Conservation (phyloP, 2,797 vertebrate genomes). For the Clangula hyemalis region DNA sequence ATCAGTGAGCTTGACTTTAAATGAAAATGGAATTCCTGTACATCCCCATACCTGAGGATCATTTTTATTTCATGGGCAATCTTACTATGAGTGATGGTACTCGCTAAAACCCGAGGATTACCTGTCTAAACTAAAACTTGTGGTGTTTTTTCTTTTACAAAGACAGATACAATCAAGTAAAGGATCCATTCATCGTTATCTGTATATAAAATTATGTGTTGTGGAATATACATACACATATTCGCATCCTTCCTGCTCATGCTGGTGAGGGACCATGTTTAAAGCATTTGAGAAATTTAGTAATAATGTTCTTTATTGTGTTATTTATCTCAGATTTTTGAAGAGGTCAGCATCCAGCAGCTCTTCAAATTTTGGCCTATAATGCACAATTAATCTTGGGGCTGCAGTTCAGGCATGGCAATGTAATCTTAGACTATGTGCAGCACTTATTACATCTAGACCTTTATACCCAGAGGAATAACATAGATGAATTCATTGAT, state of each 20-base stretch:
- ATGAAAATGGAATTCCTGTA: slow-evolving; percentile 47
- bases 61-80: slow-evolving; percentile 21
- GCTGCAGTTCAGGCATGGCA: slow-evolving; percentile 26
- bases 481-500: slow-evolving; percentile 67
- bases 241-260: background rate
- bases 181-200: background rate
- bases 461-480: slow-evolving; percentile 59
- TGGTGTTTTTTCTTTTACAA: background rate
- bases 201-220: background rate
- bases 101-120: background rate
- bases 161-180: background rate
- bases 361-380: slow-evolving; percentile 45
- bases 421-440: slow-evolving; percentile 13
- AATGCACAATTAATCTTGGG: slow-evolving; percentile 52
- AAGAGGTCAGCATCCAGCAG: slow-evolving; percentile 2
- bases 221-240: background rate
- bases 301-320: background rate
- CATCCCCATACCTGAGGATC: background rate
- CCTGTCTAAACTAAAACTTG: background rate
- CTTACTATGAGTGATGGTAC: background rate
- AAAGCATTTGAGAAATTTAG: slow-evolving; percentile 14
- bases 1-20: slow-evolving; percentile 37
- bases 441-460: slow-evolving; percentile 53
- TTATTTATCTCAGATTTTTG: slow-evolving; percentile 26
- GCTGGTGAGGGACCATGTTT: background rate